A percentile compares a stretch with the other conserved stretches of the same genome.
These are phyloP conservation scores for Addax nasomaculatus DNA, from an alignment of 2,113 vertebrate species.

Conservation along the genomic window DNA sequence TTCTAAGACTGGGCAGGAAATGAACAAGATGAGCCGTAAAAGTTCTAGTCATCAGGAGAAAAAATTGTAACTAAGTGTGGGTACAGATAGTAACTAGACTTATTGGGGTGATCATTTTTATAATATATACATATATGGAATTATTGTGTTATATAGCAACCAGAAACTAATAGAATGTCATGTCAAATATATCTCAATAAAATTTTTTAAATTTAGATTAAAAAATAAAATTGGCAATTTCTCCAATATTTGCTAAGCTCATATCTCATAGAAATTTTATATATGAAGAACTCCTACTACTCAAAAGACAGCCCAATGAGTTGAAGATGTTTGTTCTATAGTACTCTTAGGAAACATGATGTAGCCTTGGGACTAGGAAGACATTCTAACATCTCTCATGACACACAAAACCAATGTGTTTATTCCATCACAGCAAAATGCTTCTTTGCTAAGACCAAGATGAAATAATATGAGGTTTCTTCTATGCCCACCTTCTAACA, in stretches of 20 bases:
- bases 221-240: neutral
- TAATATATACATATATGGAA: neutral
- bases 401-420: neutral
- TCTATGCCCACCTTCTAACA: neutral
- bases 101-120: neutral
- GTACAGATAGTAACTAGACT: neutral
- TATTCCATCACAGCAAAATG: neutral
- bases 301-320: neutral
- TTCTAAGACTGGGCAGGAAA: neutral
- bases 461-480: neutral
- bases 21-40: neutral
- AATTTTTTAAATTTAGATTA: neutral
- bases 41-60: neutral
- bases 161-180: neutral
- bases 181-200: neutral
- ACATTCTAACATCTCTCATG: neutral
- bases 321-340: neutral
- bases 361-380: neutral
- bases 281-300: neutral
- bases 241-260: neutral
- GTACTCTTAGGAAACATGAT: neutral
- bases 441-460: neutral
- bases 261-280: neutral
- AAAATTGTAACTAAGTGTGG: neutral
- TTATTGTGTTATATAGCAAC: neutral